Evolutionary conservation across 2,797 vertebrate genomes (phyloP).

Genomic region (Glyptemys insculpta): DNA sequence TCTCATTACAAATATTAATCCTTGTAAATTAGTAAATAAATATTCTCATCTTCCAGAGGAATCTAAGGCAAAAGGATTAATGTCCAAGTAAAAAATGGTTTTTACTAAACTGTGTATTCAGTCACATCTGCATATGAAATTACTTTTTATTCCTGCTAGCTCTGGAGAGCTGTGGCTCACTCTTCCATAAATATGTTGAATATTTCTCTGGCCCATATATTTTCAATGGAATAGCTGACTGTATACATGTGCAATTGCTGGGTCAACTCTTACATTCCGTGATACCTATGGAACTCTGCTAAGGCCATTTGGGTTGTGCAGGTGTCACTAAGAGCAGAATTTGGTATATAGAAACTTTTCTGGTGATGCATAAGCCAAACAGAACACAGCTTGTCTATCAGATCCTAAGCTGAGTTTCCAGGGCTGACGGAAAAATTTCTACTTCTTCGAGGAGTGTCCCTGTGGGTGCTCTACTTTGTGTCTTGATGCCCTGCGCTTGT

Average conservation of each 20-base stretch:
- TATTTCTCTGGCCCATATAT: background rate
- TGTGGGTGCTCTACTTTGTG: too few relatives aligned
- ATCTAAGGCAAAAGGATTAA: background rate
- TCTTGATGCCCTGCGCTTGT: too few relatives aligned
- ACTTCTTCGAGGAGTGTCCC: too few relatives aligned
- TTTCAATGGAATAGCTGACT: background rate
- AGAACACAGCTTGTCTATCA: background rate
- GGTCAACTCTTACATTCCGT: background rate
- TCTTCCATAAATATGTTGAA: background rate
- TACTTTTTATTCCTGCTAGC: rapidly evolving
- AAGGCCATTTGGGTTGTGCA: background rate
- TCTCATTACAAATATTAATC: background rate
- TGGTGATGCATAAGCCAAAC: background rate
- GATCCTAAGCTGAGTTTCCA: background rate
- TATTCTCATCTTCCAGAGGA: background rate
- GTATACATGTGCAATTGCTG: background rate
- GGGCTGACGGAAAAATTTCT: background rate
- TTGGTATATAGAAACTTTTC: background rate
- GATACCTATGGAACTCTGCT: background rate
- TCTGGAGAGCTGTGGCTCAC: background rate
- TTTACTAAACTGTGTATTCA: background rate
- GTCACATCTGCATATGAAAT: background rate
- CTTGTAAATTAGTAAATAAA: background rate
- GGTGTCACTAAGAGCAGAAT: background rate
- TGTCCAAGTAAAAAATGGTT: background rate